These are phyloP conservation scores for Dryocosmus kuriphilus DNA, from an alignment of 2,888 invertebrate species.

Conservation along the genomic window DNA sequence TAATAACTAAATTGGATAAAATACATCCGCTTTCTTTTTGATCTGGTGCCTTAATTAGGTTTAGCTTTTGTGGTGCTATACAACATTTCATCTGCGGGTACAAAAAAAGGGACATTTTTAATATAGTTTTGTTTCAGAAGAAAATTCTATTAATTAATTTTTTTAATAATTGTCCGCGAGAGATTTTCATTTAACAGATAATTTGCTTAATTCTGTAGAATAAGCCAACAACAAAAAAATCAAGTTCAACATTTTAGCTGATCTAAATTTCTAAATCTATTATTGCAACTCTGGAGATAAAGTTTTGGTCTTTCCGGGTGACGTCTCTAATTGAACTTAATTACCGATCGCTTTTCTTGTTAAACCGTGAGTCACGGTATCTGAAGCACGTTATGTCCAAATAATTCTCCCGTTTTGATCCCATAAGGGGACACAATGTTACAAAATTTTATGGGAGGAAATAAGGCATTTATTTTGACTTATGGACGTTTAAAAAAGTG, in stretches of 20 bases:
- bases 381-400: slow-evolving; percentile 42
- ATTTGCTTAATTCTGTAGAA: neutral
- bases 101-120: neutral
- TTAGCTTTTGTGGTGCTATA: neutral
- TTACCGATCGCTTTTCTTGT: slow-evolving; percentile 66
- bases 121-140: too few species aligned
- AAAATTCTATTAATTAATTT: too few species aligned
- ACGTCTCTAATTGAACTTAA: slow-evolving; percentile 70
- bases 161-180: too few species aligned
- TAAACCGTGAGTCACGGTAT: slow-evolving; percentile 61
- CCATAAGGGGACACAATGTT: slow-evolving; percentile 16
- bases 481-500: neutral
- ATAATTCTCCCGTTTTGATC: slow-evolving; percentile 44
- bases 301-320: slow-evolving; percentile 50
- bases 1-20: slow-evolving; percentile 36
- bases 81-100: neutral
- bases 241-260: slow-evolving; percentile 1
- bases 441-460: slow-evolving; percentile 14
- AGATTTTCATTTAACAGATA: neutral
- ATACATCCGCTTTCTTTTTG: slow-evolving; percentile 20
- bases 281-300: neutral
- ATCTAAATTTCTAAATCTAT: slow-evolving; percentile 6
- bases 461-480: slow-evolving; percentile 1
- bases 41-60: neutral
- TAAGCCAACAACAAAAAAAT: neutral